Base-by-base conservation (phyloP, 2,797 vertebrate species). In the Setipinna tenuifilis region DNA sequence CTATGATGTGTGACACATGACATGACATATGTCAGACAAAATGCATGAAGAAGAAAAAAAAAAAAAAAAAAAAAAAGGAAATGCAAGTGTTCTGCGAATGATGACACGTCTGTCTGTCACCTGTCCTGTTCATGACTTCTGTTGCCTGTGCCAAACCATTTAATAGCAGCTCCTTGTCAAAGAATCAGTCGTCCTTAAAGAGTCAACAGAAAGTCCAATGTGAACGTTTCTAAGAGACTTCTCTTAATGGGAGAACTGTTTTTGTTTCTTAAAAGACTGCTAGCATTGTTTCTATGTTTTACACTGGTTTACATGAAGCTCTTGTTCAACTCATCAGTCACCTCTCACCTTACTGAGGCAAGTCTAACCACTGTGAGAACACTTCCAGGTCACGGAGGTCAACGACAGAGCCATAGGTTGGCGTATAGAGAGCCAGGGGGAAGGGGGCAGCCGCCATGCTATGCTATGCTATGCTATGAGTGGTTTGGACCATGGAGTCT, bases 301-400 rank as follows among this genome's bases (percentile, higher is more conserved):
- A 17, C 17, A 44, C 19, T 78, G 71, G 71, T 44, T 78, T 78
- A 78, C 71, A 78, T 44, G 6, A 78, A 78, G 71, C 71, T 41
- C 65, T 71, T 35, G 71, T 9, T 78, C 71, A 78, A 61, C 50
- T 86, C 62, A 75, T 84, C 81, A 44, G 85, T 86, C 85, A 62
- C 81, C 87, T 89, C 80, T 28, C 71, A 90, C 87, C 87, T 78
- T 78, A 25, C 86, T 83, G 62, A 91, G 90, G 91, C 87, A 86
- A 81, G 88, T 81, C 87, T 84, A 88, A 88, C 83, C 87, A 86
- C 78, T 19, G 85, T 87, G 89, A 88, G 17, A 83, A 89, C 85
- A 89, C 48, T 84, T 87, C 87, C 81, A 78, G 84, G 80, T 83
- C 84, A 80, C 11, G 68, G 48, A 31, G 81, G 58, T 50, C 31